These are phyloP conservation scores for Phylloscopus whistleri DNA, from an alignment of 2,113 vertebrate species.

Conservation along the genomic window DNA sequence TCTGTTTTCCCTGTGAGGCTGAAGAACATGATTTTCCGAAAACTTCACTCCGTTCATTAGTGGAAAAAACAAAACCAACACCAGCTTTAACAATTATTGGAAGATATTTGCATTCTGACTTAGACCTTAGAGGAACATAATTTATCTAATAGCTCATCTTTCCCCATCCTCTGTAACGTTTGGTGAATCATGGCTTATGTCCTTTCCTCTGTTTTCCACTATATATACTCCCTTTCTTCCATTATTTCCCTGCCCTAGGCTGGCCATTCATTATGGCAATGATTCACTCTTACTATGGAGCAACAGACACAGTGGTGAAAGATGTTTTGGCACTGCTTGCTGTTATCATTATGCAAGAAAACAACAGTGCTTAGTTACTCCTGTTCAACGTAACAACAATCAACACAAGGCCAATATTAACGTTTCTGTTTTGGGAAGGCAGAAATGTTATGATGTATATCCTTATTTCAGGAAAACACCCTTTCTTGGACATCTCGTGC, in stretches of 20 bases:
- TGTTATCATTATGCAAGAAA: not conserved
- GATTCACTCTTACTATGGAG: not conserved
- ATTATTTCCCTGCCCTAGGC: not conserved
- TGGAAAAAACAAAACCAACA: not conserved
- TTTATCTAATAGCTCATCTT: not conserved
- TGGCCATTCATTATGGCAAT: not conserved
- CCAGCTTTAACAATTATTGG: not conserved
- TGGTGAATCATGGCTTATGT: not conserved
- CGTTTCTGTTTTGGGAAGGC: not conserved
- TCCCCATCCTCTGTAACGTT: not conserved
- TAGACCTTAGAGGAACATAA: not conserved
- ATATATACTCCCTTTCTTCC: not conserved
- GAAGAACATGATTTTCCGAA: not conserved
- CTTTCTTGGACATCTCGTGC: not conserved
- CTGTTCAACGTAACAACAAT: not conserved
- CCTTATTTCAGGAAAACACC: not conserved
- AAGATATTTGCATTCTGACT: not conserved
- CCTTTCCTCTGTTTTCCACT: not conserved
- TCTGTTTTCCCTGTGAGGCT: not conserved
- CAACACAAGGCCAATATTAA: not conserved
- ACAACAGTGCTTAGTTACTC: not conserved
- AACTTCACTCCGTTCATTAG: not conserved
- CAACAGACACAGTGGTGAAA: not conserved
- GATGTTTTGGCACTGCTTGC: not conserved
- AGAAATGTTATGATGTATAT: not conserved